Percentiles rank a stretch among this genome's conserved stretches.
Evolutionary conservation across 2,113 vertebrate genomes (phyloP).

Genomic region (Sylvicapra grimmia): DNA sequence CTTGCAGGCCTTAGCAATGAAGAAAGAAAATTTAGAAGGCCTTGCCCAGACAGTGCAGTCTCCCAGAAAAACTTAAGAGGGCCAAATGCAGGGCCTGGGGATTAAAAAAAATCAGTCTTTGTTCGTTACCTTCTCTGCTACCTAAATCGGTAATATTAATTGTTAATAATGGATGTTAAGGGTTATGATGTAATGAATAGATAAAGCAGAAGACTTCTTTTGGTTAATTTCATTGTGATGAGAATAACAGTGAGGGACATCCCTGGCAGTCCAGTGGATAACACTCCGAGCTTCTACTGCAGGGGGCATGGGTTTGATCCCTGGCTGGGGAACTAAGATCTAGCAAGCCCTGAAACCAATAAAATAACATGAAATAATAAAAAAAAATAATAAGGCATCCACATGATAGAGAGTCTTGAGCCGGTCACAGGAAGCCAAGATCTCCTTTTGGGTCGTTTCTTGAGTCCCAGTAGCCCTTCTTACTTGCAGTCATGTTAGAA

Average conservation of each 20-base stretch:
- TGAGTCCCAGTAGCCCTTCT: not conserved
- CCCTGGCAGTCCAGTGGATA: not conserved
- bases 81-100: not conserved
- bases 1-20: not conserved
- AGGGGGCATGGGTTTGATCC: not conserved
- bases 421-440: not conserved
- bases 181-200: not conserved
- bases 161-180: not conserved
- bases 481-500: not conserved
- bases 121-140: not conserved
- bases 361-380: not conserved
- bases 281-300: not conserved
- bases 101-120: not conserved
- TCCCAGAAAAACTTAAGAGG: not conserved
- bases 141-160: not conserved
- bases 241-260: not conserved
- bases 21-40: not conserved
- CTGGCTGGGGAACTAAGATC: not conserved
- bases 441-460: not conserved
- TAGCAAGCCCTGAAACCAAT: not conserved
- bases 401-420: not conserved
- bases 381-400: not conserved
- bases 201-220: not conserved
- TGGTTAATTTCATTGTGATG: not conserved
- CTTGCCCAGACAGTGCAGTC: not conserved